phyloP scores from a whole-genome alignment of 1,140 invertebrate species.

The Euborellia annulipes region DNA sequence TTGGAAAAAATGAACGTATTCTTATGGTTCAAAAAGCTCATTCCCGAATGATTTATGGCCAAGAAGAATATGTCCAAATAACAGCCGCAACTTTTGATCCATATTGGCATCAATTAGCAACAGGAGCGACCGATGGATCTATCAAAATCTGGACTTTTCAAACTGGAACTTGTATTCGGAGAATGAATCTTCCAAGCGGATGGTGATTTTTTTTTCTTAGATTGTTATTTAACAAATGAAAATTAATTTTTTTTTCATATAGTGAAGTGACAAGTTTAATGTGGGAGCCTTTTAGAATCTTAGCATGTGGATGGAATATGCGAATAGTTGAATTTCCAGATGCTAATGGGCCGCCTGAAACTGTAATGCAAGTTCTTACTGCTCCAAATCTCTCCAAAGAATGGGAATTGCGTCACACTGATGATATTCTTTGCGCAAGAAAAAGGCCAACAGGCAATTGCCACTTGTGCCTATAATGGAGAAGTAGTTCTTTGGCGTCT shows the following conservation, averaged over 20 bases:
- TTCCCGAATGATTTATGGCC: conserved; percentile 37
- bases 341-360: conserved; percentile 23
- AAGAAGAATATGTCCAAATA: conserved; percentile 47
- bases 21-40: conserved; percentile 46
- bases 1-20: conserved; percentile 38
- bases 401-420: conserved; percentile 49
- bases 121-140: conserved; percentile 48
- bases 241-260: conserved; percentile 8
- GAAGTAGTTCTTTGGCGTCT: conserved; percentile 63
- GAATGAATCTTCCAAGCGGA: conserved; percentile 37
- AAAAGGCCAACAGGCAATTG: conserved; percentile 40
- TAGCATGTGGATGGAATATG: conserved; percentile 53
- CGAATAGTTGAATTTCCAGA: conserved; percentile 52
- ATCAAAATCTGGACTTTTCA: conserved; percentile 65
- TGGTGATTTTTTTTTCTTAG: conserved; percentile 20
- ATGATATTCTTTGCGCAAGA: conserved; percentile 51
- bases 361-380: conserved; percentile 25
- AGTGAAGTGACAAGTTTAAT: conserved; percentile 26
- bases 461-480: conserved; percentile 40
- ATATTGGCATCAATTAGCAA: conserved; percentile 46
- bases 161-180: conserved; percentile 45
- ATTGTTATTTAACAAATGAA: conserved; percentile 8
- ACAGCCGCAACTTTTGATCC: conserved; percentile 59
- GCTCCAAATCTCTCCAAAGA: conserved; percentile 30
- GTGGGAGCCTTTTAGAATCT: conserved; percentile 34